These are phyloP conservation scores for Trogon melanurus DNA, from an alignment of 2,113 vertebrate genomes.

Conservation along the genomic window DNA sequence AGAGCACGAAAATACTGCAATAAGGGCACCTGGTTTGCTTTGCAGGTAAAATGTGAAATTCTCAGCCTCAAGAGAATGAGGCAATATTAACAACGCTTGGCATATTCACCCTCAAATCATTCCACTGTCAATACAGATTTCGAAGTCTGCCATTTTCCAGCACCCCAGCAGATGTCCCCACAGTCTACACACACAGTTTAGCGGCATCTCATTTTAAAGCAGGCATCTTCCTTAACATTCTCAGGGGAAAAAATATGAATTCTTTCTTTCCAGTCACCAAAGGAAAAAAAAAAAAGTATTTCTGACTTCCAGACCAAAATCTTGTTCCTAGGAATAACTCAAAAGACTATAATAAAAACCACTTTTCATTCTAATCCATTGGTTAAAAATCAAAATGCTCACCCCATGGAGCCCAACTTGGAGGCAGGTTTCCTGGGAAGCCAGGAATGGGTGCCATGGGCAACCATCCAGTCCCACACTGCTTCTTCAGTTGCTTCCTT, in stretches of 20 bases:
- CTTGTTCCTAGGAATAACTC: not conserved
- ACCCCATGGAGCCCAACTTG: accelerated
- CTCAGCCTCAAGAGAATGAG: not conserved
- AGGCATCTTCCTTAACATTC: not conserved
- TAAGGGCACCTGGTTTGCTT: not conserved
- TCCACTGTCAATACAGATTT: not conserved
- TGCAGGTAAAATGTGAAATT: not conserved
- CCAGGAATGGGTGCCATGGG: not conserved
- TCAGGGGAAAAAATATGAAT: not conserved
- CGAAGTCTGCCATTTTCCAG: slow-evolving; percentile 3
- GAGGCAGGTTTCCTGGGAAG: not conserved
- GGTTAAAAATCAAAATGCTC: not conserved
- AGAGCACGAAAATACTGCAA: not conserved
- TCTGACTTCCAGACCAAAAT: not conserved
- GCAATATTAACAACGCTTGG: not conserved
- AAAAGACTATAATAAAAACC: not conserved
- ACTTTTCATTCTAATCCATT: not conserved
- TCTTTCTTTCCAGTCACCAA: not conserved
- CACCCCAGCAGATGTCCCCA: slow-evolving; percentile 48
- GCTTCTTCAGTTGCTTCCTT: not conserved
- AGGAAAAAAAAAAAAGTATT: not conserved
- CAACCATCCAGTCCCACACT: not conserved
- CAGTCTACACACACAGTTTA: not conserved
- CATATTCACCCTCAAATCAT: not conserved
- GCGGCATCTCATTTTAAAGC: not conserved